Conservation (phyloP, 53 echinoderm and acorn worm species). For the Luidia sarsii region DNA sequence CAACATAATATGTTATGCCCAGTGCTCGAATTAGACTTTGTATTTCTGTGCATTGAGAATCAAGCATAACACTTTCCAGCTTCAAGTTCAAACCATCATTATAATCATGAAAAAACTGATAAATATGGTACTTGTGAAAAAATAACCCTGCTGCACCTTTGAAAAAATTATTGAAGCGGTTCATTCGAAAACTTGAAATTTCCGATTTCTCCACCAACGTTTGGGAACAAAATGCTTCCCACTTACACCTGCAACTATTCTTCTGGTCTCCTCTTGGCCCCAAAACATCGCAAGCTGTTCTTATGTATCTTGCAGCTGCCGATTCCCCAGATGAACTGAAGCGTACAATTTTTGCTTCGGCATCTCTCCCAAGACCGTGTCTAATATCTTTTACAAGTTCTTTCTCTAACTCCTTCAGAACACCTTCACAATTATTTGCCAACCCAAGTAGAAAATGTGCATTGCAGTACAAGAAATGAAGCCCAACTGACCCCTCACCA, state of each 20-base stretch:
- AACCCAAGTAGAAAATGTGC: constrained; percentile 58
- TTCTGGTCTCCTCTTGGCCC: constrained; percentile 60
- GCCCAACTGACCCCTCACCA: constrained; percentile 23
- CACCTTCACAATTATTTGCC: constrained; percentile 38
- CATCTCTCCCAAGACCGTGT: constrained; percentile 39
- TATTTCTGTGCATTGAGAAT: constrained; percentile 18
- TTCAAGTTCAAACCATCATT: constrained; percentile 50
- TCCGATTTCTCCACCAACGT: constrained; percentile 26
- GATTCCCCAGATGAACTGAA: constrained; percentile 45
- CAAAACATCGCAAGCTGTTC: constrained; percentile 60
- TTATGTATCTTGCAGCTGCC: constrained; percentile 20
- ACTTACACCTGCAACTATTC: constrained; percentile 46
- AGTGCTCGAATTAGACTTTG: constrained; percentile 36
- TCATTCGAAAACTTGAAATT: constrained; percentile 58
- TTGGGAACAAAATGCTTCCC: constrained; percentile 51
- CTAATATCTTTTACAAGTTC: constrained; percentile 17
- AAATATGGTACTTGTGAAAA: constrained; percentile 36
- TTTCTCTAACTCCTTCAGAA: constrained; percentile 33
- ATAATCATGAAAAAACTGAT: constrained; percentile 31
- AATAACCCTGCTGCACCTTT: constrained; percentile 50
- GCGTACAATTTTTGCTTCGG: constrained; percentile 18
- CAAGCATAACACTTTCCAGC: constrained; percentile 49
- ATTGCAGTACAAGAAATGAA: constrained; percentile 55
- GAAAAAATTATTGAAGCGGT: constrained; percentile 61
- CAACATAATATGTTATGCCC: constrained; percentile 35